Evolutionary conservation across 2,888 invertebrate species (phyloP), one percentile per base, ranked within the genome.

Genomic region (Xestia xanthographa): DNA sequence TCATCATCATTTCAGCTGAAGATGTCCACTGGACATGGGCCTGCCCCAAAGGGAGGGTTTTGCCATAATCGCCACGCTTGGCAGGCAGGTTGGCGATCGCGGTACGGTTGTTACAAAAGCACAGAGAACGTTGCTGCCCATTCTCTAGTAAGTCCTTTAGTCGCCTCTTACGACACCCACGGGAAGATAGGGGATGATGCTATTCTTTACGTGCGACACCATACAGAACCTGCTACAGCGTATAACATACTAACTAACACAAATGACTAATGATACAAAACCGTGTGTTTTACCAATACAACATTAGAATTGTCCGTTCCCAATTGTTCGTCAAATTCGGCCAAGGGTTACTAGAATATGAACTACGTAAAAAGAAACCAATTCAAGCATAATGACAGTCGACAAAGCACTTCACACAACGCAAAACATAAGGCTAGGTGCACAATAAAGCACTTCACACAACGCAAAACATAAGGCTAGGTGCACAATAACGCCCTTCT

Each of bases 401-500:
- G 82, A 89, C 86, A 88, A 88, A 89, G 79, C 82, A 87, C 85
- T 88, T 88, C 90, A 82, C 90, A 87, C 84, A 86, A 68, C 56
- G 82, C 73, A 86, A 83, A 87, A 86, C 84, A 88, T 88, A 89
- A 89, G 81, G 86, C 89, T 80, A 78, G 83, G 89, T 86, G 84
- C 85, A 85, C 87, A 91, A 92, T 91, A 91, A 92, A 83, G 92
- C 93, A n/a, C n/a, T n/a, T 88, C 90, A 82, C 90, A 87, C 84
- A 86, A 68, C 56, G 82, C 73, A 86, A 83, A 87, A 86, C 84
- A 88, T 88, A 89, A 89, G 81, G 86, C 89, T 80, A 78, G 83
- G 89, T 86, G 84, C 85, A 85, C 87, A 91, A 92, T 91, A 91
- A 92, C 84, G 92, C 93, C 93, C 93, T 93, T 94, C 85, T 92